Evolutionary conservation across 2,888 invertebrate genomes (phyloP), one percentile per base, ranked within the genome.

Genomic region (Trichopria drosophilae): DNA sequence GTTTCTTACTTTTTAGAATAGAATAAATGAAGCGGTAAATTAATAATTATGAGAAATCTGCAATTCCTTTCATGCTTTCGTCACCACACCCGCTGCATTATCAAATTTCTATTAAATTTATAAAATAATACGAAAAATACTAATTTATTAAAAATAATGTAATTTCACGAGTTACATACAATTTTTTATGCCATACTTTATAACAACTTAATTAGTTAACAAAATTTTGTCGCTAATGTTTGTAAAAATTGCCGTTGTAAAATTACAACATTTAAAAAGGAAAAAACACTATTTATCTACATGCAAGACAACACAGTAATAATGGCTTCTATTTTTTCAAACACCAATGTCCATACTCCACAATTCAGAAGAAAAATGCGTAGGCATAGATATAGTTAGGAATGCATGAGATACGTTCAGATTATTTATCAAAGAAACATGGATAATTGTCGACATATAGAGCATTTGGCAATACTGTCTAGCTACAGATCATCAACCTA

Each of bases 381-480:
- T 60, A 65, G 63, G 58, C 59, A 65, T 65, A 60, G 54, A 51
- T 63, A 56, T 56, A 63, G 62, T 68, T 68, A n/a, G n/a, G 35
- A 35, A 4, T n/a, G 19, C 10, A n/a, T 18, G 4, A 16, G 24
- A 39, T 24, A 23, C 26, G 13, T n/a, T n/a, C n/a, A n/a, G n/a
- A 65, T 64, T 35, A 13, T 15, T 3, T 10, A 15, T 15, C 66
- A 66, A 69, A 72, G 70, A 71, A 73, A 72, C 68, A 67, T 72
- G 68, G 71, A 71, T 75, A 72, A 76, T 73, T 75, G 75, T 73
- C 72, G 72, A 75, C 72, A 75, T 73, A 72, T 68, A 75, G 10
- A 24, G 71, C 75, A 75, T 73, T 74, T 75, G 75, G 75, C 75
- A 76, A 75, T 73, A 73, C 74, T 73, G 65, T 63, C 68, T 73